Evolutionary conservation across 2,888 invertebrate species (phyloP), one percentile per base, ranked within the genome.

Genomic region (Automeris io): DNA sequence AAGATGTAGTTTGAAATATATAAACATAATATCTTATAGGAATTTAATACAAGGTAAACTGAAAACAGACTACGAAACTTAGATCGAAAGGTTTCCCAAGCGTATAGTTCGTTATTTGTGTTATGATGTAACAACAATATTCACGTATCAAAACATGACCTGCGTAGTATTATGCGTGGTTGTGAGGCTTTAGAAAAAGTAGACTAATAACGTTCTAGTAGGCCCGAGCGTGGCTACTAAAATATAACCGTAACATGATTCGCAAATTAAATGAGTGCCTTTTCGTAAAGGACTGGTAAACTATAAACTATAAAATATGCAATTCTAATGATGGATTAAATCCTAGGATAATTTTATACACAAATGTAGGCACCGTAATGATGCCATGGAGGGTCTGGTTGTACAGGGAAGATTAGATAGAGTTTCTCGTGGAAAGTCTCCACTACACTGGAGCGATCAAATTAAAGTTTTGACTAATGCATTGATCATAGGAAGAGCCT

Each of bases 161-260:
- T 37, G 12, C n/a, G 9, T 6, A 23, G 23, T 18, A 18, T 22
- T 23, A 31, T 37, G 37, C 23, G 18, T 5, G 23, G 13, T 18
- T 16, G 18, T 8, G 7, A 29, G 31, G n/a, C 31, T 23, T 37
- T 32, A 11, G 23, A 23, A 37, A 29, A 35, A 11, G 34, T 32
- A 32, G 33, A 31, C 45, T n/a, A 39, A 43, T 36, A 9, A 26
- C 13, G 33, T 37, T 31, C 2, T 22, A 23, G 31, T 45, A 41
- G 43, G 44, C 41, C 46, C 45, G 46, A 47, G 33, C 45, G 44
- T 41, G 47, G 45, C 49, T 47, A 51, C 50, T 43, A 55, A 47
- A 47, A 43, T 48, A 42, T n/a, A 34, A 23, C 47, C 36, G 33
- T 50, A 34, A 47, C 50, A 50, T 50, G 45, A 45, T 34, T n/a